Evolutionary conservation across 2,797 vertebrate genomes (phyloP).

Genomic region (Hirundo rustica): DNA sequence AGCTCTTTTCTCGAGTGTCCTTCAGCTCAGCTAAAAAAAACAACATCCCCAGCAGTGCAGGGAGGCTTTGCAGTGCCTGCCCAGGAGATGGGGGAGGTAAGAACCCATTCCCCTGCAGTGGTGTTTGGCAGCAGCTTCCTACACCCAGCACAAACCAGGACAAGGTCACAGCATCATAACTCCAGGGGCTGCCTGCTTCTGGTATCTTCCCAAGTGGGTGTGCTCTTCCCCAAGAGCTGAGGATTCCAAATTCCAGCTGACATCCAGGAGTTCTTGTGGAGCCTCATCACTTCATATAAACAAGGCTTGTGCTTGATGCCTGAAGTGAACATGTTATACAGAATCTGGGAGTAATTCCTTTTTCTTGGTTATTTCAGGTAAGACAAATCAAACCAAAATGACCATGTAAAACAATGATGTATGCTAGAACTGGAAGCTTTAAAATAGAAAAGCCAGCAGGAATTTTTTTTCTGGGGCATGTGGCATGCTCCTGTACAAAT

Average conservation of each 20-base stretch:
- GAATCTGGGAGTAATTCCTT: not conserved
- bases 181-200: not conserved
- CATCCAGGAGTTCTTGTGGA: not conserved
- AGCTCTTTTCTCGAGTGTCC: not conserved
- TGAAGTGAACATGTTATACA: not conserved
- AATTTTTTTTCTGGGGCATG: not conserved
- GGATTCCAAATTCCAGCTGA: not conserved
- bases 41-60: not conserved
- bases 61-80: not conserved
- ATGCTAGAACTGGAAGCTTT: not conserved
- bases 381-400: not conserved
- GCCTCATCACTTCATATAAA: not conserved
- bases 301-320: not conserved
- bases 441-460: not conserved
- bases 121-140: not conserved
- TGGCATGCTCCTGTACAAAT: not conserved
- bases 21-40: not conserved
- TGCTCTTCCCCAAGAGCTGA: not conserved
- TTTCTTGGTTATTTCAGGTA: not conserved
- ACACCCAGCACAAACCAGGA: not conserved
- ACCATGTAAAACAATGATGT: not conserved
- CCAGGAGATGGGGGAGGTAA: not conserved
- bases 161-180: not conserved
- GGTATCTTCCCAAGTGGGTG: fast-evolving
- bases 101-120: not conserved